Base-by-base conservation (phyloP, 2,797 vertebrate genomes). In the Myotis pilosus region DNA sequence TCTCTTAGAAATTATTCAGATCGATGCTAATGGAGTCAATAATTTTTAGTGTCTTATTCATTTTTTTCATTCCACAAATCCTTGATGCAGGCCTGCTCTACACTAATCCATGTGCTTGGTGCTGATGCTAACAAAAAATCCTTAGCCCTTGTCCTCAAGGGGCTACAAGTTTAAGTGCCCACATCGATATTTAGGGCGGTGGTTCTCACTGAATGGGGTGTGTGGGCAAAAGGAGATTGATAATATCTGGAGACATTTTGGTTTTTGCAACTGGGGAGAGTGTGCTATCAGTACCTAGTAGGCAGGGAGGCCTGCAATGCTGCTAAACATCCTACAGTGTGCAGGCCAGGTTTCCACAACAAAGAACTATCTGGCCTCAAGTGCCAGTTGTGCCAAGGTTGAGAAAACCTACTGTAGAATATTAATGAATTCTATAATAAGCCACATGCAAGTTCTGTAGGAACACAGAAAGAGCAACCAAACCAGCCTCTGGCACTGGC, bases 21-120 rank as follows among this genome's bases (percentile, higher is more conserved):
- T 80, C 6, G 10, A 90, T 88, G 94, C 41, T 94, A 95, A 94
- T 33, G 55, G 85, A 87, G 74, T 47, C 23, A n/a, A 47, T 85
- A 78, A 68, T 85, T 96, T 96, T 85, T 87, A 92, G 19, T 13
- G 11, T 62, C 64, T 82, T 51, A n/a, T 8, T 95, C 44, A 51
- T 64, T 68, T 88, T 83, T 80, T 80, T 62, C 22, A 66, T 47
- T 74, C 49, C 57, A 33, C 17, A 66, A 83, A 86, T 85, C 85
- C 85, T 96, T 92, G 57, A 82, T 82, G 69, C 68, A 83, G 57
- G 11, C 87, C 47, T 88, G 72, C 38, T 87, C 11, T 30, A 9
- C 51, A 38, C n/a, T 30, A 84, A 68, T 44, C 17, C 20, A 2
- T 41, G 82, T 71, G 83, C 19, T 80, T 5, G 13, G 19, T 38